Evolutionary conservation across 2,797 vertebrate species (phyloP), one percentile per base, ranked within the genome.

Genomic region (Oreortyx pictus): DNA sequence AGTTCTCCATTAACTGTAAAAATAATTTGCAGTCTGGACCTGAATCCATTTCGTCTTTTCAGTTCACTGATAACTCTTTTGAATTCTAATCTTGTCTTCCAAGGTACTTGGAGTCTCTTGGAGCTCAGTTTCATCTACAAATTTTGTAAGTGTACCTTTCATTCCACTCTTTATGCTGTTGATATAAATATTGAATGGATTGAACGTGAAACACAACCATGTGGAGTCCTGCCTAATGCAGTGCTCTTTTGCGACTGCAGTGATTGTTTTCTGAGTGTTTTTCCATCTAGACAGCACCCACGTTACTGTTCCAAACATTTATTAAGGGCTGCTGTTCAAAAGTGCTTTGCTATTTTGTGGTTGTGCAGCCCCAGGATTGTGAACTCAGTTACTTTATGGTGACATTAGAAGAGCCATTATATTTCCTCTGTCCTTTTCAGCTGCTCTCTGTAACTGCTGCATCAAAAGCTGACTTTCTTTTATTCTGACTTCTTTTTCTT

Each of bases 331-430:
- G 60, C 43, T 88, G 50, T 78, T 91, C 54, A 79, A 91, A 95
- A 95, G 87, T 88, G 35, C 70, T 92, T 93, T 88, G 44, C 72
- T 89, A 39, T 92, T 92, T 82, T 87, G 57, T 88, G 85, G 31
- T 60, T 95, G 92, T 93, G 62, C 67, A 24, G 92, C 50, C 35
- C 88, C 8, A 56, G 66, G 47, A 75, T 83, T 59, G 54, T 73
- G 66, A 94, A 70, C 64, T 66, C 46, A 65, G 31, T 60, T 86
- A 52, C 33, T 89, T 89, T 76, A 37, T 15, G 18, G 22, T 56
- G 59, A 47, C 22, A 31, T 82, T 78, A 83, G 76, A 86, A 60
- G 56, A 88, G 31, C 29, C 25, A 33, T 83, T 35, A 14, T 80
- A 4, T 92, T 93, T 29, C 37, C 25, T 77, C 41, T 27, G 82